Evolutionary conservation across 2,113 vertebrate species (phyloP).

Genomic region (Oriolus oriolus): DNA sequence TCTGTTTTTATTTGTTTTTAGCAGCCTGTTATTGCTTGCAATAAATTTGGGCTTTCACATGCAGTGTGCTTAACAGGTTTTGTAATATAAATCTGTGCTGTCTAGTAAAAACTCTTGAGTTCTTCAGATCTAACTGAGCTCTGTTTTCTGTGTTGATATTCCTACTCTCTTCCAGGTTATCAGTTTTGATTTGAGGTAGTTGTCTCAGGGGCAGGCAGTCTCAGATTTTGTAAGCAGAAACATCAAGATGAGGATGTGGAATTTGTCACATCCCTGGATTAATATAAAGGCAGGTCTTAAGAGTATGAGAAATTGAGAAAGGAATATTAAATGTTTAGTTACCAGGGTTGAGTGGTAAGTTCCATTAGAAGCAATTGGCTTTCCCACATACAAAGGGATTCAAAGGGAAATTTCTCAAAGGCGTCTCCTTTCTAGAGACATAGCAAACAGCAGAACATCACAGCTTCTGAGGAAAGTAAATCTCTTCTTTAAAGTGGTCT

Average conservation of each 20-base stretch:
- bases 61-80: neutral
- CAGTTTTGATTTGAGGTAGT: neutral
- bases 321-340: neutral
- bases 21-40: neutral
- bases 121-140: neutral
- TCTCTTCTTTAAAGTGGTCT: neutral
- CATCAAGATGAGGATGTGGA: neutral
- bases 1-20: conserved; percentile 17
- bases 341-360: neutral
- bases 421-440: neutral
- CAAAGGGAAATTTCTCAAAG: neutral
- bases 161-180: neutral
- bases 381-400: neutral
- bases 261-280: neutral
- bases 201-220: neutral
- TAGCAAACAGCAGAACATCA: neutral
- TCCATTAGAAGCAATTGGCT: neutral
- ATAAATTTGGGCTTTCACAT: neutral
- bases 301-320: neutral
- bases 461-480: neutral
- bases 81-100: neutral
- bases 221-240: neutral
- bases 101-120: neutral
- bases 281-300: neutral
- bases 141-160: neutral